Base-by-base conservation (phyloP, 2,888 invertebrate genomes). In the Aplocera efformata region DNA sequence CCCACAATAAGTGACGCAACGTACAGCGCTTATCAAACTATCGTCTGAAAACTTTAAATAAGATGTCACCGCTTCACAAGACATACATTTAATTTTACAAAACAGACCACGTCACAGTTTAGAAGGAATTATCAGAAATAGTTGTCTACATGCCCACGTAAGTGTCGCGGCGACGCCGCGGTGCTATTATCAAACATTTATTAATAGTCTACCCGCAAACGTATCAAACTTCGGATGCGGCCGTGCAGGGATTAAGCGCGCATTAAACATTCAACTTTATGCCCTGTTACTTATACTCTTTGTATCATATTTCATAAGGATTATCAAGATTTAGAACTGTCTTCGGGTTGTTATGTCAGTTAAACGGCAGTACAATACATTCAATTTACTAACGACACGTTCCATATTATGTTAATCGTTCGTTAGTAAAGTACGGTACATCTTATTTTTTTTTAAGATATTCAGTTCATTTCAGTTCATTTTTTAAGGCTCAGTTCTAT, bases 181-280 rank as follows among this genome's bases (percentile, higher is more conserved):
- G 53, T 56, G 56, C 63, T 59, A 63, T 60, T 45, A 43, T 45
- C 49, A 54, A 41, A 35, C 35, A 40, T 28, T 42, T 68, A 68
- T 68, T 66, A 57, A 60, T 68, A 67, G 63, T 61, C 53, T 56
- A 56, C 51, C 61, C 50, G 57, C 60, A 48, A 63, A 58, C 31
- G 23, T 9, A 40, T 38, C 38, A 40, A 54, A 59, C 39, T 49
- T 56, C 40, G 44, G 33, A 17, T 17, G 13, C 13, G 13, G 35
- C 37, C 64, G 65, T 63, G 67, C 60, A 32, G 42, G 50, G 57
- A 60, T 63, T 63, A 56, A 48, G 43, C 49, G 29, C 50, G 52
- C 59, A 47, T 51, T 49, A 50, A 42, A 40, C 48, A 54, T 34
- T 42, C 42, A 34, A 58, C 50, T 61, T 48, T 56, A 58, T 58